Conservation (phyloP, 2,888 invertebrate species). For the Cepaea hortensis region DNA sequence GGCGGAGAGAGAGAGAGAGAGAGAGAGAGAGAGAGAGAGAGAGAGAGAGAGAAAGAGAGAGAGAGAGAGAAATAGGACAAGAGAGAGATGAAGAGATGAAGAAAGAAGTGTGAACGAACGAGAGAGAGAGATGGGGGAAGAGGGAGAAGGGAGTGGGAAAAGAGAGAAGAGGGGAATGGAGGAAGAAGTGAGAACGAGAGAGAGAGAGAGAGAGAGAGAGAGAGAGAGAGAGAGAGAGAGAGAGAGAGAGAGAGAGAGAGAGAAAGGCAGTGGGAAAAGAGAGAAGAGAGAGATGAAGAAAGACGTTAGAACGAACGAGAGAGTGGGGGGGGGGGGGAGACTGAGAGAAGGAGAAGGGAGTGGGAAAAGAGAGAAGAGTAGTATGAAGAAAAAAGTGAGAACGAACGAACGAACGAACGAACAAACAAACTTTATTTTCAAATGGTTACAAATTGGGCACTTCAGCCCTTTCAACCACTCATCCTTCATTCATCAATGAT, state of each 20-base stretch:
- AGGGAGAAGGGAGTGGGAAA: not conserved
- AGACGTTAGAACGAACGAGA: not conserved
- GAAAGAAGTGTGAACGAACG: too few species aligned
- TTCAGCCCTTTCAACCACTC: too few species aligned
- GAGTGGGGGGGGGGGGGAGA: not conserved
- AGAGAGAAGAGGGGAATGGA: conserved; percentile 11
- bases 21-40: too few species aligned
- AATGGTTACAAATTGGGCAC: too few species aligned
- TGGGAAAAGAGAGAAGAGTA: not conserved
- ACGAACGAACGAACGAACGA: not conserved
- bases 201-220: conserved; percentile 4
- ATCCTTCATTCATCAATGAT: too few species aligned
- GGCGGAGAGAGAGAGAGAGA: too few species aligned
- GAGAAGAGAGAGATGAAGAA: not conserved
- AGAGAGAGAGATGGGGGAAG: not conserved
- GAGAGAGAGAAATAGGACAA: too few species aligned
- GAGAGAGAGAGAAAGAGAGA: too few species aligned
- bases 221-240: not conserved
- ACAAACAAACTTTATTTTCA: too few species aligned
- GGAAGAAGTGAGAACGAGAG: too few species aligned
- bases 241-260: not conserved
- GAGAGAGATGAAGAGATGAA: too few species aligned
- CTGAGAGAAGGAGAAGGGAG: not conserved
- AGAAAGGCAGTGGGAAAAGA: not conserved
- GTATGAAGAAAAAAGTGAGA: not conserved